Evolutionary conservation across 2,113 vertebrate genomes (phyloP).

Genomic region (Rynchops niger): DNA sequence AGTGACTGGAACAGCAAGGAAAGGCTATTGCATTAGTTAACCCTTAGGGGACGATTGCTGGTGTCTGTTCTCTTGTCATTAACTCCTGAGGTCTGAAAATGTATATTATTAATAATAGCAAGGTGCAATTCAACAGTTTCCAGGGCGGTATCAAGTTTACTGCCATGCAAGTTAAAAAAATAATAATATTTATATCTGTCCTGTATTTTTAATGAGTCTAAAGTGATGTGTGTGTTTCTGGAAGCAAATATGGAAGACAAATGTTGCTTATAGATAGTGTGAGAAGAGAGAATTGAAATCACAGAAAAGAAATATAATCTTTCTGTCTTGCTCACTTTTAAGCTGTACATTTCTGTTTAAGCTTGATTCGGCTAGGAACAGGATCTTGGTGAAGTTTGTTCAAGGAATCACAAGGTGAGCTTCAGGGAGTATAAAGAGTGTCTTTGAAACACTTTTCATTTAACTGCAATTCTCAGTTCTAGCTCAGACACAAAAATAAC

Average conservation of each 20-base stretch:
- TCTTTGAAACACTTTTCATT: neutral
- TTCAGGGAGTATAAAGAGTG: neutral
- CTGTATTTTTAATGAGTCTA: neutral
- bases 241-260: neutral
- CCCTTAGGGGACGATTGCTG: neutral
- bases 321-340: neutral
- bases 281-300: neutral
- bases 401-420: neutral
- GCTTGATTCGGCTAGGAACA: neutral
- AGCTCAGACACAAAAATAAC: neutral
- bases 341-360: neutral
- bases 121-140: neutral
- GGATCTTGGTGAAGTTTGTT: neutral
- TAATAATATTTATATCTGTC: neutral
- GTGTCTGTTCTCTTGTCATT: neutral
- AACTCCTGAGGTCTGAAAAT: neutral
- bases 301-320: neutral
- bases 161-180: neutral
- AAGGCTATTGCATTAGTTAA: neutral
- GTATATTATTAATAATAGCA: neutral
- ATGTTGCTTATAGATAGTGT: neutral
- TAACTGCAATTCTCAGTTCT: neutral
- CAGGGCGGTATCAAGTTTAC: neutral
- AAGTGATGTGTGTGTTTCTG: neutral
- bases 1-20: slow-evolving; percentile 30